These are phyloP conservation scores for Magallana angulata DNA, from an alignment of 1,140 invertebrate species.

Conservation along the genomic window DNA sequence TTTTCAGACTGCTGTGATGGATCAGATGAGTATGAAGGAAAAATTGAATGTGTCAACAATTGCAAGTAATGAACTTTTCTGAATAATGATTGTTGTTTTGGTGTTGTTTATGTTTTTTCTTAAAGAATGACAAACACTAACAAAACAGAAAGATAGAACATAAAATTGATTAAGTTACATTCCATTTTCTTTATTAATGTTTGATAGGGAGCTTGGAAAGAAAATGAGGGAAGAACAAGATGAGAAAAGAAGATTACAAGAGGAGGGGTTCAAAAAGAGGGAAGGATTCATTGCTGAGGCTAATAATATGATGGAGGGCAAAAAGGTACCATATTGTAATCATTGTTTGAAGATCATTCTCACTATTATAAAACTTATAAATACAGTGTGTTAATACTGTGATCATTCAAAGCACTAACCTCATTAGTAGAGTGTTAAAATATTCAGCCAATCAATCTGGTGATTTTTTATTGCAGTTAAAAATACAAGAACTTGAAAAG, in stretches of 20 bases:
- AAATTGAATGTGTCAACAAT: constrained; percentile 85
- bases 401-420: too few relatives aligned
- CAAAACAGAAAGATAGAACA: not conserved
- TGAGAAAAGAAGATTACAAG: constrained; percentile 86
- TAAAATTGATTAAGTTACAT: not conserved
- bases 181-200: not conserved
- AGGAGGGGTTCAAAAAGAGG: constrained; percentile 88
- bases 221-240: constrained; percentile 88
- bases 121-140: not conserved
- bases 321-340: constrained; percentile 79
- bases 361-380: too few relatives aligned
- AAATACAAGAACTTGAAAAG: constrained; percentile 85
- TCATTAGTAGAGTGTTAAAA: constrained; percentile 1
- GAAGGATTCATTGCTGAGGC: constrained; percentile 87
- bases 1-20: constrained; percentile 96
- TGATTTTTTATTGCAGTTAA: constrained; percentile 61
- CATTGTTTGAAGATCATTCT: not conserved
- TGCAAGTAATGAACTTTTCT: constrained; percentile 75
- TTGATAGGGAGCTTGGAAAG: constrained; percentile 89
- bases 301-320: constrained; percentile 85
- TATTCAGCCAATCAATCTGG: not conserved
- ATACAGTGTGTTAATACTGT: too few relatives aligned
- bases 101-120: not conserved
- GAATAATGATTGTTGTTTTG: not conserved
- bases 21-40: constrained; percentile 90